These are phyloP conservation scores for Mugil cephalus DNA, from an alignment of 2,113 vertebrate species.

Conservation along the genomic window DNA sequence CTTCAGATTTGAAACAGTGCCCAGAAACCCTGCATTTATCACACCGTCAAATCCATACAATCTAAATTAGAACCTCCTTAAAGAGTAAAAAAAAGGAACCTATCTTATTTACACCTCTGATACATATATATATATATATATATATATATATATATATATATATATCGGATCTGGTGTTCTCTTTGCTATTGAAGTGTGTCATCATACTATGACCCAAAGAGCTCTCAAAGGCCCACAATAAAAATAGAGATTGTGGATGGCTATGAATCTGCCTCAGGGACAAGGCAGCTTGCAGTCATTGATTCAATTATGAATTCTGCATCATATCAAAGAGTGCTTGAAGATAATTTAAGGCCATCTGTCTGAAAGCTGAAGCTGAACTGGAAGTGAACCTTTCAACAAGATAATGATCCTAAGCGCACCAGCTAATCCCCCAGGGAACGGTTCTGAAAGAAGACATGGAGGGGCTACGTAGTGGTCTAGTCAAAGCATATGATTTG, in stretches of 20 bases:
- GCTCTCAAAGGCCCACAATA: neutral
- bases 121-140: too few species aligned
- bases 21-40: too few species aligned
- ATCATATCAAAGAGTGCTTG: neutral
- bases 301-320: neutral
- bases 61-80: too few species aligned
- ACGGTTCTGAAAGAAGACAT: neutral
- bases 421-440: neutral
- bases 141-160: too few species aligned
- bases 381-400: neutral
- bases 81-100: too few species aligned
- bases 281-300: neutral
- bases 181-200: neutral
- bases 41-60: too few species aligned
- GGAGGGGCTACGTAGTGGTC: neutral
- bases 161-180: neutral
- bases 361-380: neutral
- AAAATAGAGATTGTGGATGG: neutral
- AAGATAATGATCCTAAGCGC: neutral
- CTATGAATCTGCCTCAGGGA: neutral
- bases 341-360: neutral
- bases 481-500: neutral
- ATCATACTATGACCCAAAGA: neutral
- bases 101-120: neutral
- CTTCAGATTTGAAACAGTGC: too few species aligned